These are phyloP conservation scores for Dicaeum eximium DNA, from an alignment of 2,113 vertebrate species.

Conservation along the genomic window DNA sequence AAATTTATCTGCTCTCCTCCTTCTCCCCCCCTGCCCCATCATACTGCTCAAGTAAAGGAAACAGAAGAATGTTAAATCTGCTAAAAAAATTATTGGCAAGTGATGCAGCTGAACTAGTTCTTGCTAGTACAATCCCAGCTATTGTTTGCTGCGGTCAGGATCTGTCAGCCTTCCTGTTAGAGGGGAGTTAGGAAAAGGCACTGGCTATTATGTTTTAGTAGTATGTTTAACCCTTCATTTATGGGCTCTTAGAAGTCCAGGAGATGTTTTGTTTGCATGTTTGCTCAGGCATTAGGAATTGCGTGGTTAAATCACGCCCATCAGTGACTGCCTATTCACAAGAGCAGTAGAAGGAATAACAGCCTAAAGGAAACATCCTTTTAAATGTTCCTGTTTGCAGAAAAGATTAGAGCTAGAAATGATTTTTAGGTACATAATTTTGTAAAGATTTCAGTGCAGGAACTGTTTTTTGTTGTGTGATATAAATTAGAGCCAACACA, in stretches of 20 bases:
- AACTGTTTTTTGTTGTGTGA: neutral
- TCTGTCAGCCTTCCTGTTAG: constrained; percentile 71
- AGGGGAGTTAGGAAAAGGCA: constrained; percentile 64
- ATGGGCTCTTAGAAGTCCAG: neutral
- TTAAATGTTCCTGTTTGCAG: neutral
- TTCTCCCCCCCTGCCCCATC: constrained; percentile 8
- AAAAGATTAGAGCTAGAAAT: constrained; percentile 38
- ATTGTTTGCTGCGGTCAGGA: constrained; percentile 75
- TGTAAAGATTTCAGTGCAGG: neutral
- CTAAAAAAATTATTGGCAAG: constrained; percentile 77
- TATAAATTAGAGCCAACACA: neutral
- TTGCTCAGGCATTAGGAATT: neutral
- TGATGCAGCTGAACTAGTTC: constrained; percentile 73
- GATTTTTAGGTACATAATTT: neutral
- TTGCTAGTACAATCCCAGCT: constrained; percentile 74
- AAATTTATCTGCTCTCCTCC: constrained; percentile 54
- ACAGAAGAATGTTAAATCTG: constrained; percentile 74
- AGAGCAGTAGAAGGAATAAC: neutral
- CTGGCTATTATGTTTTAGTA: constrained; percentile 61
- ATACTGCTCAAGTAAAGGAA: constrained; percentile 62
- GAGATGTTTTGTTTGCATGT: neutral
- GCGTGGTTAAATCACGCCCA: neutral
- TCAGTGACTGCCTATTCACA: neutral
- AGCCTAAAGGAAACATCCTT: constrained; percentile 20
- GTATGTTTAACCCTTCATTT: constrained; percentile 68